Base-by-base conservation (phyloP, 2,113 vertebrate species). In the Anhinga anhinga region DNA sequence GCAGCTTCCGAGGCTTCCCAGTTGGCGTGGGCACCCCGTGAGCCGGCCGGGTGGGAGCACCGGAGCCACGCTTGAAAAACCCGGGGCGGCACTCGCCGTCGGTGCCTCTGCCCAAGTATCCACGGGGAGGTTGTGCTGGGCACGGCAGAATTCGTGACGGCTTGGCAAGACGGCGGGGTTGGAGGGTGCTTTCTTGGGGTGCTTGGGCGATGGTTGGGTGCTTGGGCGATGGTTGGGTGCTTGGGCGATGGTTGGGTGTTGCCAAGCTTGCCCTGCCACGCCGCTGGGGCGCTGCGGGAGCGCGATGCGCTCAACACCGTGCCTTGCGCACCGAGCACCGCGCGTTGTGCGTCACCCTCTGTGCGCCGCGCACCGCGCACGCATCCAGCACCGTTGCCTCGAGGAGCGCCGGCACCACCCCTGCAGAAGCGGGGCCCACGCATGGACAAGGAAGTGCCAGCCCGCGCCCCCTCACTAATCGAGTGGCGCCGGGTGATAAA, bases 401-500 rank as follows among this genome's bases (percentile, higher is more conserved):
- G 8, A 45, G 53, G 86, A 44, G 25, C 32, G 1, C 7, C 9
- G 58, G 56, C 88, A 52, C 49, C n/a, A 42, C 13, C 82, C 92
- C 45, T 4, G 61, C 47, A 47, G 76, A 67, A 82, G 7, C 72
- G 2, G 32, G 62, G 83, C 91, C 95, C 87, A 76, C 66, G 74
- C 85, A 30, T 0, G 69, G 86, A 56, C n/a, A 11, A 32, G 93
- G 67, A 83, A 80, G 91, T 36, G 63, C 84, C 56, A 63, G 4
- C 63, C 93, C 25, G 1, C 32, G 5, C 88, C 95, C 93, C 94
- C 86, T 97, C 59, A 44, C 69, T 90, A 69, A 52, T 72, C 40
- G 74, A 92, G 77, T 86, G 86, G 97, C 73, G 66, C 97, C 85
- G 72, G 86, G 91, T 98, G 98, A 98, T 97, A 97, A 98, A 98